Percentiles rank a stretch among this genome's conserved stretches.
phyloP scores from a whole-genome alignment of 1,140 invertebrate species.

The Drosophila suzukii region DNA sequence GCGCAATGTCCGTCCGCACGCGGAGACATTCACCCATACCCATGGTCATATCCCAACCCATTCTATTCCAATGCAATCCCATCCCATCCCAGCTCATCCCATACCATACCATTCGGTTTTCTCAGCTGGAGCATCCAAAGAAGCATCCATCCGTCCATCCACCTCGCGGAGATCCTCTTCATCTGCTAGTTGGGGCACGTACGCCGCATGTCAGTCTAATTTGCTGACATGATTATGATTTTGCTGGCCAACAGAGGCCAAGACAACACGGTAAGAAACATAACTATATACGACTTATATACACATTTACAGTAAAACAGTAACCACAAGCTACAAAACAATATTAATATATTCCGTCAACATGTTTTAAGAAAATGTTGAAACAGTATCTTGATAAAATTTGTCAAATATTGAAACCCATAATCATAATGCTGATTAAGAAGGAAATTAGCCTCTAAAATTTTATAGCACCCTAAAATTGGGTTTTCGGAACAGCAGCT shows the following conservation, averaged over 20 bases:
- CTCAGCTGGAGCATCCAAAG: constrained; percentile 26
- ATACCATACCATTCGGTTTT: constrained; percentile 39
- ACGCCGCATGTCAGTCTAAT: constrained; percentile 79
- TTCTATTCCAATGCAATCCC: constrained; percentile 23
- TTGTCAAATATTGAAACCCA: no score
- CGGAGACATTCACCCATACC: constrained; percentile 69
- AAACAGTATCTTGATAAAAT: no score
- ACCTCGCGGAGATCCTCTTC: constrained; percentile 66
- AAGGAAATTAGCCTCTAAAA: no score
- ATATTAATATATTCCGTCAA: no score
- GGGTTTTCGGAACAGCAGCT: no score
- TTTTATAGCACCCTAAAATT: no score
- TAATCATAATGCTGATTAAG: no score
- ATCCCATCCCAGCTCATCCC: constrained; percentile 16
- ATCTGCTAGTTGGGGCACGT: constrained; percentile 78
- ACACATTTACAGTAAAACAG: no score
- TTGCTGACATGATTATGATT: constrained; percentile 83
- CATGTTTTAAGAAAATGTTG: no score
- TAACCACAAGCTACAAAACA: no score
- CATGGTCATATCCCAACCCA: constrained; percentile 15
- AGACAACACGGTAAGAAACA: constrained; percentile 13
- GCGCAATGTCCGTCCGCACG: constrained; percentile 54
- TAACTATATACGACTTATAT: no score
- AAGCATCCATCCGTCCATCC: constrained; percentile 35
- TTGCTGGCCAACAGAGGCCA: constrained; percentile 55